These are phyloP conservation scores for Drosophila niveifrons DNA, from an alignment of 2,888 invertebrate genomes.

Conservation along the genomic window DNA sequence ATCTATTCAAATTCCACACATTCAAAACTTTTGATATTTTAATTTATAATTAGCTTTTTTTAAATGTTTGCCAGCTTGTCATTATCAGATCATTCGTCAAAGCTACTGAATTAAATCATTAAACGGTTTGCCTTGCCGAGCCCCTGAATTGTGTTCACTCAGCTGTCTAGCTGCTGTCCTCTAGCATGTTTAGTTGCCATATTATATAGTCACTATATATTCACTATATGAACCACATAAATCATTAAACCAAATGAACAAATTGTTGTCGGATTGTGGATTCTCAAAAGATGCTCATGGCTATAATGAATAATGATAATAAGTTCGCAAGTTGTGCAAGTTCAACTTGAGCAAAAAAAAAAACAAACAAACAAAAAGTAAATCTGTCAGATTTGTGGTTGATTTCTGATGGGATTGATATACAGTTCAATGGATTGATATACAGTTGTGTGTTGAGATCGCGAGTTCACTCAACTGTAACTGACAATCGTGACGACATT, in stretches of 20 bases:
- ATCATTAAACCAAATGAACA: conserved; percentile 20
- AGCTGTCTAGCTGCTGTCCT: conserved; percentile 8
- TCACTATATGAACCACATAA: background rate
- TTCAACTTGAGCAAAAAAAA: conserved; percentile 2
- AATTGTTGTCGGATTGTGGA: background rate
- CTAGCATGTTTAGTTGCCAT: conserved; percentile 5
- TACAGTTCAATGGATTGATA: conserved; percentile 66
- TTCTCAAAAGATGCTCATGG: conserved; percentile 28
- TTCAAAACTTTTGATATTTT: background rate
- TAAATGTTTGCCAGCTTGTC: background rate
- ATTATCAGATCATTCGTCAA: conserved; percentile 1
- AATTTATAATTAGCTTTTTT: background rate
- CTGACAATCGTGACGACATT: conserved; percentile 59
- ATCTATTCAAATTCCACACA: background rate
- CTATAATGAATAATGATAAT: conserved; percentile 28
- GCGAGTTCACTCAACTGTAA: conserved; percentile 72
- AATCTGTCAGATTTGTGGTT: conserved; percentile 24
- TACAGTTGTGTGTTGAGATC: conserved; percentile 26
- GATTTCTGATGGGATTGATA: conserved; percentile 17
- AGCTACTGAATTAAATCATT: background rate
- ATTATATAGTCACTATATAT: conserved; percentile 9
- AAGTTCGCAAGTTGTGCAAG: background rate
- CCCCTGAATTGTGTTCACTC: conserved; percentile 1
- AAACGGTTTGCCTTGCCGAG: conserved; percentile 7
- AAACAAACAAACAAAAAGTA: conserved; percentile 6